Evolutionary conservation across 92 coral and sea anemone species (phyloP).

Genomic region (Desmophyllum pertusum): DNA sequence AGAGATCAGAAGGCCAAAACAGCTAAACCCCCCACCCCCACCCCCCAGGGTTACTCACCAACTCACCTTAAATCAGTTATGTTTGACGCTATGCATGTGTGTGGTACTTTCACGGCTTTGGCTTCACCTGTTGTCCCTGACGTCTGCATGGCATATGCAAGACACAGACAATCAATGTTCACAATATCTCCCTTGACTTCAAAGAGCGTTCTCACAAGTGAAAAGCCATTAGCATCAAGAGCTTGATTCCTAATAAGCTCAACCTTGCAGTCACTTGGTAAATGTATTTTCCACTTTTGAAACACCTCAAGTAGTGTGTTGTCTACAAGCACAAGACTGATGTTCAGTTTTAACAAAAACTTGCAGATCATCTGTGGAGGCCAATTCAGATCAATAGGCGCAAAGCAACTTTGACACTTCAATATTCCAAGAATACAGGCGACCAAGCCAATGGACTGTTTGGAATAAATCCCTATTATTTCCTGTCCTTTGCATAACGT

Average conservation of each 20-base stretch:
- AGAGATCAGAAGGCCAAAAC: not conserved
- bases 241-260: constrained; percentile 11
- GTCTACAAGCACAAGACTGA: constrained; percentile 55
- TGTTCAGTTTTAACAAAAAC: constrained; percentile 52
- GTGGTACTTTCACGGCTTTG: constrained; percentile 87
- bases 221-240: constrained; percentile 48
- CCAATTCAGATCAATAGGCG: constrained; percentile 76
- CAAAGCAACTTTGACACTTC: constrained; percentile 72
- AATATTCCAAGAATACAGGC: constrained; percentile 78
- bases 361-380: constrained; percentile 56
- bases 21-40: not conserved
- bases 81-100: constrained; percentile 87
- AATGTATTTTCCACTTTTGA: constrained; percentile 15
- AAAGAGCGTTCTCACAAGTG: constrained; percentile 16
- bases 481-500: constrained; percentile 42
- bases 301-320: constrained; percentile 42
- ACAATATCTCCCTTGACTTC: not conserved
- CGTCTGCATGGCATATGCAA: constrained; percentile 95
- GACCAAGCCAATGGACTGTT: constrained; percentile 61
- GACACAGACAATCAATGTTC: not conserved
- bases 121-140: constrained; percentile 97
- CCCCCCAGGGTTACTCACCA: not conserved
- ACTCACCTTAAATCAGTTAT: constrained; percentile 66
- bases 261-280: not conserved
- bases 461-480: constrained; percentile 69